Evolutionary conservation across 2,797 vertebrate species (phyloP).

Genomic region (Myiotriccus ornatus): DNA sequence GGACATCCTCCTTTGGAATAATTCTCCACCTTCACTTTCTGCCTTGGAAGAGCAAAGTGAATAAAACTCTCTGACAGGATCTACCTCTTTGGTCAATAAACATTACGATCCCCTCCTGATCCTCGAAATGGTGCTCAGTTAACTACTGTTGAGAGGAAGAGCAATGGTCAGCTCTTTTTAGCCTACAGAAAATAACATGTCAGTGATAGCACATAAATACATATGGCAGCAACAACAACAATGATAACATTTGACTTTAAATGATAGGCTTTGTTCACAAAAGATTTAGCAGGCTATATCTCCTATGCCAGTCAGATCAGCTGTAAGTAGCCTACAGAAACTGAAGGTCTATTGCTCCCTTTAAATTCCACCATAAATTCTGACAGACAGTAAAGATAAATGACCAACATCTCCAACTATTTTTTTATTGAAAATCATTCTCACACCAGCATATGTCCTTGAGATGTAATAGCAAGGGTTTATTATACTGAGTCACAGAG

Average conservation of each 20-base stretch:
- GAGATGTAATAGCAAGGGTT: not conserved
- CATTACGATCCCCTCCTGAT: not conserved
- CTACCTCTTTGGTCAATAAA: not conserved
- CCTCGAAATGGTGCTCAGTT: not conserved
- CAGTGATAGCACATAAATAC: not conserved
- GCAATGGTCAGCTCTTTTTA: not conserved
- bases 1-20: not conserved
- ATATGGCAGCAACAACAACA: not conserved
- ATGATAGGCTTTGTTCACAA: not conserved
- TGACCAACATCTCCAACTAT: not conserved
- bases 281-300: not conserved
- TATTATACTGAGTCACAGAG: not conserved
- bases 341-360: not conserved
- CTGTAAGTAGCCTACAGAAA: slow-evolving; percentile 9
- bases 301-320: not conserved
- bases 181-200: not conserved
- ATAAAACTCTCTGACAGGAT: not conserved
- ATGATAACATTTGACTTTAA: not conserved
- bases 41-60: not conserved
- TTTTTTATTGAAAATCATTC: slow-evolving; percentile 34
- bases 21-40: not conserved
- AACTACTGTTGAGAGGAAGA: not conserved
- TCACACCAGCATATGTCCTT: not conserved
- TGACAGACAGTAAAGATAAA: slow-evolving; percentile 1
- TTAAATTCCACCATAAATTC: not conserved